A percentile compares a stretch with the other conserved stretches of the same genome.
phyloP scores from a whole-genome alignment of 2,888 invertebrate species.

The Crocallis elinguaria region DNA sequence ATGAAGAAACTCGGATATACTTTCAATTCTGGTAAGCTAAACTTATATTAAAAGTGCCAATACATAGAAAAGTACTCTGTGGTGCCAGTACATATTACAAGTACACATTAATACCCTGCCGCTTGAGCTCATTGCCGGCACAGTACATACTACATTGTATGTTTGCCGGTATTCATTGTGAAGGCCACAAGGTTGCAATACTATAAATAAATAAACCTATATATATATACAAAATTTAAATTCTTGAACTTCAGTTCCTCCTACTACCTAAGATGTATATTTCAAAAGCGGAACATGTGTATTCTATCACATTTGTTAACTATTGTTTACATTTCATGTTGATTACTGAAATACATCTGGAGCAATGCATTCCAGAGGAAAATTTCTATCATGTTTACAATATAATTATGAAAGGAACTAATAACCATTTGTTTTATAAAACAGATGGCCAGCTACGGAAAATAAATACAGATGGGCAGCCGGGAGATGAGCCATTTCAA shows the following conservation, averaged over 20 bases:
- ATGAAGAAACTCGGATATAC: conserved; percentile 83
- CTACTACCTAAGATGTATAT: neutral
- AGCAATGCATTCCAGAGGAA: conserved; percentile 5
- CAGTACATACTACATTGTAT: too few species aligned
- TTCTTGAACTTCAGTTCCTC: neutral
- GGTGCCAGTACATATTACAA: too few species aligned
- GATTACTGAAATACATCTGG: conserved; percentile 24
- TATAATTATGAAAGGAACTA: conserved; percentile 11
- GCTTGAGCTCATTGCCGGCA: too few species aligned
- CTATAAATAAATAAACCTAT: too few species aligned
- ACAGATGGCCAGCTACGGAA: conserved; percentile 87
- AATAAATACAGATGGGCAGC: conserved; percentile 75
- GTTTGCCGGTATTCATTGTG: neutral
- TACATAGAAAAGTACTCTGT: neutral
- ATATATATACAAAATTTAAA: too few species aligned
- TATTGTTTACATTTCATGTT: neutral
- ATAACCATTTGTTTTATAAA: conserved; percentile 29
- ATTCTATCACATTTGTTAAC: neutral
- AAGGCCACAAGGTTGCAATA: neutral
- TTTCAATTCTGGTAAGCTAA: conserved; percentile 79
- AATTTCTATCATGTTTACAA: conserved; percentile 6
- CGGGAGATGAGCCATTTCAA: conserved; percentile 84
- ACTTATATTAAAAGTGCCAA: too few species aligned
- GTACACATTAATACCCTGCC: too few species aligned
- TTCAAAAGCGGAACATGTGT: neutral